Conservation (phyloP, 2,113 vertebrate genomes). For the Calonectris borealis region DNA sequence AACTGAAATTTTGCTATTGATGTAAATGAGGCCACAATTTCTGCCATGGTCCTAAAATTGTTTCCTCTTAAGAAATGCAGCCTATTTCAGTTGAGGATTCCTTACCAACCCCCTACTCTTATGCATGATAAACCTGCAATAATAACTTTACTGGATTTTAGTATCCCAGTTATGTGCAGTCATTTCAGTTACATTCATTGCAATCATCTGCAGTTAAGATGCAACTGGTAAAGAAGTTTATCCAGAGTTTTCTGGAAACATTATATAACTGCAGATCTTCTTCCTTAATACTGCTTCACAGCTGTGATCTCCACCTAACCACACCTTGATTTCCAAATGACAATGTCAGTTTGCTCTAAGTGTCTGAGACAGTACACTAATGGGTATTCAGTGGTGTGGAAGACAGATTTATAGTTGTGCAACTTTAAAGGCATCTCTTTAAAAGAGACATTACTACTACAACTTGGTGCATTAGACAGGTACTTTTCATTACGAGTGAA, state of each 20-base stretch:
- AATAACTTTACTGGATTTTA: background rate
- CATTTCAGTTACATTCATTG: background rate
- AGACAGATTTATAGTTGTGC: background rate
- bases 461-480: background rate
- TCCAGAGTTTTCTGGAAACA: background rate
- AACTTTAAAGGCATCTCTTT: background rate
- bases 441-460: background rate
- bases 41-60: background rate
- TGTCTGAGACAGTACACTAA: background rate
- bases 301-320: background rate
- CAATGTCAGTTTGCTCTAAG: background rate
- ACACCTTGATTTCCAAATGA: background rate
- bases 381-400: background rate
- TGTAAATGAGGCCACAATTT: background rate
- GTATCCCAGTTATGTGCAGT: background rate
- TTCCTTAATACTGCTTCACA: background rate
- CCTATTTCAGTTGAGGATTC: background rate
- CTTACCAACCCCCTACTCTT: background rate
- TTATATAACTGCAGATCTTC: background rate
- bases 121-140: background rate
- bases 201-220: background rate
- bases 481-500: background rate
- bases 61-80: background rate
- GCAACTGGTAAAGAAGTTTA: background rate
- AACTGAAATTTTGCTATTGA: background rate